These are phyloP conservation scores for Morelia viridis DNA, from an alignment of 2,797 vertebrate species.

Conservation along the genomic window DNA sequence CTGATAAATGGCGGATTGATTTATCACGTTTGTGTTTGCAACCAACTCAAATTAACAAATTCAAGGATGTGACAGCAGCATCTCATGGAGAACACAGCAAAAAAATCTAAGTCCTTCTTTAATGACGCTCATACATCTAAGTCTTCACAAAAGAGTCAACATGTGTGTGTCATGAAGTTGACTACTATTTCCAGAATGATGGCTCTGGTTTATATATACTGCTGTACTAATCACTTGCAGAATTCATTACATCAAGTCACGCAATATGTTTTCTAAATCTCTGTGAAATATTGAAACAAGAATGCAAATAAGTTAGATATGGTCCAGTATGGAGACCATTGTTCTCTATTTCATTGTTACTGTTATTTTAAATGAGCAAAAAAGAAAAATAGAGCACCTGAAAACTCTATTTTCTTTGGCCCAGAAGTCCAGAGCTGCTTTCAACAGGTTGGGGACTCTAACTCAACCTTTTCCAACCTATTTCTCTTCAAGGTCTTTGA, in stretches of 20 bases:
- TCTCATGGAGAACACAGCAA: background rate
- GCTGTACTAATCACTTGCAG: background rate
- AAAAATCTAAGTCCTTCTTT: background rate
- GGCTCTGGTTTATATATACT: background rate
- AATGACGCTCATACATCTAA: background rate
- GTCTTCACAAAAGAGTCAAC: background rate
- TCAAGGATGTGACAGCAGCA: background rate
- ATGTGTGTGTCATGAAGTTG: background rate
- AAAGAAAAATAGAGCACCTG: background rate
- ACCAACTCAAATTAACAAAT: slow-evolving; percentile 5
- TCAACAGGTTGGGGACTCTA: background rate
- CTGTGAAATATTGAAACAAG: background rate
- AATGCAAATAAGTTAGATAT: background rate
- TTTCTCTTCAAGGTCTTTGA: no score
- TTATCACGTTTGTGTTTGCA: slow-evolving; percentile 8
- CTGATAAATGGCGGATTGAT: slow-evolving; percentile 12
- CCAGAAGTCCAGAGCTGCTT: background rate
- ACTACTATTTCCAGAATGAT: background rate
- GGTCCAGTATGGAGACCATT: background rate
- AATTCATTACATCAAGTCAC: background rate
- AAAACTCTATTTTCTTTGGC: background rate
- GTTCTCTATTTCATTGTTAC: background rate
- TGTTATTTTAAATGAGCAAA: background rate
- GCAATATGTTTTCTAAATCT: background rate
- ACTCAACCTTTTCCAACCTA: background rate